These are phyloP conservation scores for Copsychus sechellarum DNA, from an alignment of 2,113 vertebrate species.

Conservation along the genomic window DNA sequence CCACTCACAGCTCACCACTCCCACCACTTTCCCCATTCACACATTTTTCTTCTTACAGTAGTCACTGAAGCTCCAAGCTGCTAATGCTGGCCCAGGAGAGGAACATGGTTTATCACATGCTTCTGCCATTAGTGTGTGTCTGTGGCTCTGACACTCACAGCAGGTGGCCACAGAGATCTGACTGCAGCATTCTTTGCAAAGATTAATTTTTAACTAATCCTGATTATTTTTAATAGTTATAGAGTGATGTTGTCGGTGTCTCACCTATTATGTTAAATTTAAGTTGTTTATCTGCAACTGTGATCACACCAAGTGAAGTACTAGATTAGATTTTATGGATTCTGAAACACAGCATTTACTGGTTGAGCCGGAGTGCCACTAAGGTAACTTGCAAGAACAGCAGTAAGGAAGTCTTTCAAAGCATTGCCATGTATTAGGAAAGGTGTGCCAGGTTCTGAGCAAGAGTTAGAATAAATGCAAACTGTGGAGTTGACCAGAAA, in stretches of 20 bases:
- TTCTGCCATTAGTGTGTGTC: neutral
- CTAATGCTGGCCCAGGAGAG: neutral
- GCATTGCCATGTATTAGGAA: neutral
- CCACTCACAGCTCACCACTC: neutral
- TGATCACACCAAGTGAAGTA: neutral
- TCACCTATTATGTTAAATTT: neutral
- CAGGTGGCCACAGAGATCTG: neutral
- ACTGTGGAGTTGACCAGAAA: neutral
- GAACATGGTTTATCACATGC: neutral
- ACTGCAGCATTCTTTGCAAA: neutral
- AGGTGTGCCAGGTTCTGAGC: neutral
- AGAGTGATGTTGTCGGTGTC: neutral
- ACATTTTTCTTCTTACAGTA: neutral
- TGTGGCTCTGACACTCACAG: neutral
- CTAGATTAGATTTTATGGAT: conserved; percentile 5
- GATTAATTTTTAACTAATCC: neutral
- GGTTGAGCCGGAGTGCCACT: neutral
- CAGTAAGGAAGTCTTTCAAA: neutral
- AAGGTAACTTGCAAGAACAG: neutral
- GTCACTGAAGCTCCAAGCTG: neutral
- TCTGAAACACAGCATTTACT: neutral
- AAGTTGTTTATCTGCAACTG: neutral
- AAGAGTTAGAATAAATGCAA: neutral
- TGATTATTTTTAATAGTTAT: neutral
- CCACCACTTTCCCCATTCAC: neutral